Evolutionary conservation across 2,113 vertebrate species (phyloP), one percentile per base, ranked within the genome.

Genomic region (Rhinolophus sinicus): DNA sequence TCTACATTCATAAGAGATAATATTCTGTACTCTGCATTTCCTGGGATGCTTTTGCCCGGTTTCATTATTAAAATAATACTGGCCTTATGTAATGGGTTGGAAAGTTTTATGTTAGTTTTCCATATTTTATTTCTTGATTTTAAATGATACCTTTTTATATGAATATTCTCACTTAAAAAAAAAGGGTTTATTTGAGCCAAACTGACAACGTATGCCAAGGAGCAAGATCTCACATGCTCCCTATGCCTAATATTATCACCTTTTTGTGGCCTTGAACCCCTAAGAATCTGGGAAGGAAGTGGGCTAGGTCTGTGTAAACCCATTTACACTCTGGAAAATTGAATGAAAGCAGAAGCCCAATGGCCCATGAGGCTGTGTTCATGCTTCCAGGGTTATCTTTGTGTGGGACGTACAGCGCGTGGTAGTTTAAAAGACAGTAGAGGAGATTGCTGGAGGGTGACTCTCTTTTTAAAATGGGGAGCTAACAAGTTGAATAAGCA

Each of bases 121-220:
- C 38, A 78, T 80, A 15, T 84, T 92, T 92, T 93, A 95, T 69
- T 83, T 88, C 72, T 80, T 97, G 58, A 92, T 96, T 92, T 94
- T 73, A 86, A 86, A 85, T 70, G 50, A 70, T 86, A 16, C 40
- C 60, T 76, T 93, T 33, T 10, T 75, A 58, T 88, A 35, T n/a
- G 75, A 72, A 77, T 56, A 69, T 80, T 87, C 21, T 28, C 24
- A 62, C 24, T 62, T 62, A 44, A 44, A 44, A 44, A 44, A 44
- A 44, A 44, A 44, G 26, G 26, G 60, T 62, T 62, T 62, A 12
- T 62, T 62, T 26, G 60, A 64, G 60, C 60, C 60, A 64, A 28
- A 64, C 58, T 60, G 24, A 60, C 58, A 60, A 13, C 47, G 12
- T 60, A 26, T 60, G 58, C 58, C 26, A 24, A 64, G 28, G 60